Percentiles rank a stretch among this genome's conserved stretches.
These are phyloP conservation scores for Equus przewalskii DNA, from an alignment of 2,113 vertebrate species.

Conservation along the genomic window DNA sequence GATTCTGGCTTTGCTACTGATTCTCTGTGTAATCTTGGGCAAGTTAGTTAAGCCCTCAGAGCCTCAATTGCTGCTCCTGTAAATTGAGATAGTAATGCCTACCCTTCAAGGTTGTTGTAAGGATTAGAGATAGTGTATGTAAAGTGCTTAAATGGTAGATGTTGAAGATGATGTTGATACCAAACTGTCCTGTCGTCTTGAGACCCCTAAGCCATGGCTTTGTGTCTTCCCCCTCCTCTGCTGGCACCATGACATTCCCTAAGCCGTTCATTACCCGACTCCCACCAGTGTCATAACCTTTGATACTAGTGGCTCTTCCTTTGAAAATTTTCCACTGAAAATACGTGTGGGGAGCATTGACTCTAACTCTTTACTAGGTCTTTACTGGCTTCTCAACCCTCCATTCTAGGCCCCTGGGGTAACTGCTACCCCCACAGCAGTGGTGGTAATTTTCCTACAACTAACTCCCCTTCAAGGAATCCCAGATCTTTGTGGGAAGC, in stretches of 20 bases:
- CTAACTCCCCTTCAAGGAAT: not conserved
- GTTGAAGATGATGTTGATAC: not conserved
- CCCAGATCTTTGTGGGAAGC: not conserved
- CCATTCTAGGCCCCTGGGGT: not conserved
- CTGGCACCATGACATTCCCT: not conserved
- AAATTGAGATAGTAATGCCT: not conserved
- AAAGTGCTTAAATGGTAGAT: not conserved
- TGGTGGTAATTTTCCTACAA: not conserved
- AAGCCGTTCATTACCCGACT: not conserved
- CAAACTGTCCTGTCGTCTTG: not conserved
- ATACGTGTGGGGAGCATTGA: not conserved
- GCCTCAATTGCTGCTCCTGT: not conserved
- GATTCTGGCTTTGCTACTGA: not conserved
- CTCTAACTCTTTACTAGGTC: not conserved
- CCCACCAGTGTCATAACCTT: not conserved
- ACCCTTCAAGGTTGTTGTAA: not conserved
- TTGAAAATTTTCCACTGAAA: not conserved
- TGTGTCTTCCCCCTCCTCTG: not conserved
- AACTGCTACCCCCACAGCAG: not conserved
- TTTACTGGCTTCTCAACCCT: not conserved
- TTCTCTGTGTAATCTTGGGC: not conserved
- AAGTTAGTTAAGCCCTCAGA: not conserved
- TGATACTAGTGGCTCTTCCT: not conserved
- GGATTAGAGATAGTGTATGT: not conserved
- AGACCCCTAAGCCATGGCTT: not conserved